A percentile compares a stretch with the other conserved stretches of the same genome.
phyloP scores from a whole-genome alignment of 2,797 vertebrate genomes.

The Tapirus indicus region DNA sequence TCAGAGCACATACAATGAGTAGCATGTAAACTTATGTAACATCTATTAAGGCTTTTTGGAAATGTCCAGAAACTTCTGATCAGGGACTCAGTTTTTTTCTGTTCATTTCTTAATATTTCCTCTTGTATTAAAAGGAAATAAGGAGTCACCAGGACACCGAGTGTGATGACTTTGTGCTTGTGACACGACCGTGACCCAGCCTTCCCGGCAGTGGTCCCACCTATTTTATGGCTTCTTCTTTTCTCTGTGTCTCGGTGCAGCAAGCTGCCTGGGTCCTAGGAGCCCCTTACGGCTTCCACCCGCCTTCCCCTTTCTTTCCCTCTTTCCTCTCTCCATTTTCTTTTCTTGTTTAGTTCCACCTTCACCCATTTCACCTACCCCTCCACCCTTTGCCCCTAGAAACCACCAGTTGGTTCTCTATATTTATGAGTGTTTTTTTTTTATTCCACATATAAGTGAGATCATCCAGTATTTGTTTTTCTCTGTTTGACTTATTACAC shows the following conservation, averaged over 20 bases:
- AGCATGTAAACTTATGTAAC: neutral
- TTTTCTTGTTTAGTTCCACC: neutral
- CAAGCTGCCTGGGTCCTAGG: neutral
- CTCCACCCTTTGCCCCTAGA: too few species aligned
- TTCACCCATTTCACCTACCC: neutral
- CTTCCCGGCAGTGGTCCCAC: neutral
- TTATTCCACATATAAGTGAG: neutral
- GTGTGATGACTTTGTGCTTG: neutral
- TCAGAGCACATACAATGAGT: neutral
- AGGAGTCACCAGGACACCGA: neutral
- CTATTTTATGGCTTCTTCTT: neutral
- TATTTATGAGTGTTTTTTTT: neutral
- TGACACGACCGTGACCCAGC: neutral
- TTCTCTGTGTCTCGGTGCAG: neutral
- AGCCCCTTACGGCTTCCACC: neutral
- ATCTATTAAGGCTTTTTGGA: neutral
- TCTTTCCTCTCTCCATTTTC: neutral
- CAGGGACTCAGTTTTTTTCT: neutral
- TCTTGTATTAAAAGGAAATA: slow-evolving; percentile 29
- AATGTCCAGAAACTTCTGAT: neutral
- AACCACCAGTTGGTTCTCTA: neutral
- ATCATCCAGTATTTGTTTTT: neutral
- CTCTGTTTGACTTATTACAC: neutral
- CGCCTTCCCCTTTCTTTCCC: too few species aligned
- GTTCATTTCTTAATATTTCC: neutral